Conservation (phyloP, 2,888 invertebrate species). For the Apoda limacodes region DNA sequence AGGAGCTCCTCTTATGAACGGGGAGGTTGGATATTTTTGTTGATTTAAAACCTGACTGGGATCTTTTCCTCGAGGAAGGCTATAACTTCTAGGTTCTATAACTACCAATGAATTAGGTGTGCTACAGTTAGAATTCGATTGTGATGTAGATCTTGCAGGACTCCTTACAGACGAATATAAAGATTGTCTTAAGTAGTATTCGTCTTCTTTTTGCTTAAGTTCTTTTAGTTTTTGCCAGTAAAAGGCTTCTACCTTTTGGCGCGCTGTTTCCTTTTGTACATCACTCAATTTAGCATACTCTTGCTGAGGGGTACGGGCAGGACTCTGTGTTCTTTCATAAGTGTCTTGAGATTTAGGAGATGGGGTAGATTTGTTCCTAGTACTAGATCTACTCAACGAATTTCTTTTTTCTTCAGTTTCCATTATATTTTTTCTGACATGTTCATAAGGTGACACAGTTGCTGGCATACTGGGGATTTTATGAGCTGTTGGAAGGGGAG, state of each 20-base stretch:
- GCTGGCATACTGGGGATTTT: constrained; percentile 56
- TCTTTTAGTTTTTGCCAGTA: constrained; percentile 78
- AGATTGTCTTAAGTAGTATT: constrained; percentile 48
- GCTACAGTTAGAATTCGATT: constrained; percentile 31
- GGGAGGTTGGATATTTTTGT: constrained; percentile 28
- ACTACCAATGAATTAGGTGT: constrained; percentile 31
- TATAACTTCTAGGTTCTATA: constrained; percentile 37
- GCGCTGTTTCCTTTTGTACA: constrained; percentile 62
- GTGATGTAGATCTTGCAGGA: constrained; percentile 19
- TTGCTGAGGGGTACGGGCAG: constrained; percentile 14
- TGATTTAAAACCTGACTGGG: constrained; percentile 29
- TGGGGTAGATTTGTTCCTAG: constrained; percentile 29
- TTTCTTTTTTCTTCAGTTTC: constrained; percentile 52
- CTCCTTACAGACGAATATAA: constrained; percentile 26
- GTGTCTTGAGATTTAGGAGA: constrained; percentile 26
- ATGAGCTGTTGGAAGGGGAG: constrained; percentile 43
- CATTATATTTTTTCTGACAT: constrained; percentile 46
- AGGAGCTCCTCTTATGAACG: constrained; percentile 40
- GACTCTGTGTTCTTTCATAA: constrained; percentile 21
- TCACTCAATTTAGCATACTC: constrained; percentile 23
- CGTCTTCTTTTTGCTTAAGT: constrained; percentile 73
- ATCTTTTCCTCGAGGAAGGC: constrained; percentile 41
- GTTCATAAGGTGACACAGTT: constrained; percentile 53
- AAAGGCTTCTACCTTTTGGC: constrained; percentile 73
- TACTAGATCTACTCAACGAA: constrained; percentile 34